A percentile compares a stretch with the other conserved stretches of the same genome.
These are phyloP conservation scores for Strigamia maritima DNA, from an alignment of 2,888 invertebrate species.

Conservation along the genomic window DNA sequence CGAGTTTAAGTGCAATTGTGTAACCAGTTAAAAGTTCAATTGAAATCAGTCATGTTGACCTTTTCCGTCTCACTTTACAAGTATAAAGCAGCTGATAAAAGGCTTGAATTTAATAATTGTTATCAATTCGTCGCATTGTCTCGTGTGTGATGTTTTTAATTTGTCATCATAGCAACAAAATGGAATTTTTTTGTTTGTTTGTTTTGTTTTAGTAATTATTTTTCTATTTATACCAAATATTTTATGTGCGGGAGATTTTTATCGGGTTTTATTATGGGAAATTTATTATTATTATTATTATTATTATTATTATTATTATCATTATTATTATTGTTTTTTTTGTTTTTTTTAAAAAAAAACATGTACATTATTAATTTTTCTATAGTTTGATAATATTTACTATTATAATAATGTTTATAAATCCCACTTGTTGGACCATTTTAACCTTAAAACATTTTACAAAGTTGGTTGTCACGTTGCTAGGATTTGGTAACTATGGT, in stretches of 20 bases:
- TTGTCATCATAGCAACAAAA: not conserved
- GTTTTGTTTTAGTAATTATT: too few species aligned
- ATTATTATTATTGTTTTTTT: too few species aligned
- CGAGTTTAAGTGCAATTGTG: slow-evolving; percentile 17
- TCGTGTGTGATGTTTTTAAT: slow-evolving; percentile 5
- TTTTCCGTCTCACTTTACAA: not conserved
- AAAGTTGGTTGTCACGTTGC: not conserved
- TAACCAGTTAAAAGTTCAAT: slow-evolving; percentile 9
- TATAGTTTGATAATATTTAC: too few species aligned
- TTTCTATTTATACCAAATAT: too few species aligned
- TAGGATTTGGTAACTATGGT: not conserved
- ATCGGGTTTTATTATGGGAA: too few species aligned
- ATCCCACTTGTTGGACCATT: not conserved
- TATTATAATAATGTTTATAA: not conserved
- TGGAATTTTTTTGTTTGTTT: too few species aligned
- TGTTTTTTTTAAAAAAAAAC: too few species aligned
- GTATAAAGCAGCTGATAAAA: slow-evolving; percentile 5
- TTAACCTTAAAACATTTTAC: too few species aligned
- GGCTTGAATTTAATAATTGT: slow-evolving; percentile 11
- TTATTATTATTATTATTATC: too few species aligned
- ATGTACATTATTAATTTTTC: too few species aligned
- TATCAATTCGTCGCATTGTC: not conserved
- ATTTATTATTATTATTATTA: too few species aligned
- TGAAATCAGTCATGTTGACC: not conserved
- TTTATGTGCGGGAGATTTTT: too few species aligned